Evolutionary conservation across 1,140 invertebrate species (phyloP), one percentile per base, ranked within the genome.

Genomic region (Sitobion miscanthi): DNA sequence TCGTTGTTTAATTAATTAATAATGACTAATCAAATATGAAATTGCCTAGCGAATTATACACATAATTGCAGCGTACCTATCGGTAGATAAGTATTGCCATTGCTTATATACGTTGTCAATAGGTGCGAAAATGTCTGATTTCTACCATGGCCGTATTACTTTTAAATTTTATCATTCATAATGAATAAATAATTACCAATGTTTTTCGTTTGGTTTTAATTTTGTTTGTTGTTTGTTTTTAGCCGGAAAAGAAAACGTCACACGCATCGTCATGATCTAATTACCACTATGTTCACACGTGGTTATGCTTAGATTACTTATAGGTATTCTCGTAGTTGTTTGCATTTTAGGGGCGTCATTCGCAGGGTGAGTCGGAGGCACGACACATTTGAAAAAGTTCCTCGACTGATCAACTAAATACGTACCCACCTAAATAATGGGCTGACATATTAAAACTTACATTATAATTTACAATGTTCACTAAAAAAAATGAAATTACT

Each of bases 201-300:
- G 62, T 77, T 38, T 38, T 83, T 35, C 82, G 35, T 83, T 25
- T 17, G 30, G 14, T 20, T 49, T 87, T 87, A 45, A 89, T 54
- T 54, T 38, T 89, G 49, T 54, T 89, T 77, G n/a, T 54, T 89
- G 25, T 54, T 89, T 52, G n/a, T 89, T 89, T 90, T 90, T 9
- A 90, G 88, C 88, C 88, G 35, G 88, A 90, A 62, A 90, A 90
- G 88, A 90, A 90, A 57, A 90, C 52, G 3, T 14, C 54, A 23
- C 35, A 52, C 1, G 52, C 45, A 49, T 5, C 45, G 45, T 49
- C 86, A 52, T 87, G 30, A 87, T 49, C 47, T 52, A 49, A 87
- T 85, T n/a, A 77, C 62, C 30, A 77, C n/a, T 17, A 77, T n/a
- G 30, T n/a, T n/a, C 30, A 69, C 62, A n/a, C 62, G 42, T 83